These are phyloP conservation scores for Salticus scenicus DNA, from an alignment of 2,888 invertebrate genomes.

Conservation along the genomic window DNA sequence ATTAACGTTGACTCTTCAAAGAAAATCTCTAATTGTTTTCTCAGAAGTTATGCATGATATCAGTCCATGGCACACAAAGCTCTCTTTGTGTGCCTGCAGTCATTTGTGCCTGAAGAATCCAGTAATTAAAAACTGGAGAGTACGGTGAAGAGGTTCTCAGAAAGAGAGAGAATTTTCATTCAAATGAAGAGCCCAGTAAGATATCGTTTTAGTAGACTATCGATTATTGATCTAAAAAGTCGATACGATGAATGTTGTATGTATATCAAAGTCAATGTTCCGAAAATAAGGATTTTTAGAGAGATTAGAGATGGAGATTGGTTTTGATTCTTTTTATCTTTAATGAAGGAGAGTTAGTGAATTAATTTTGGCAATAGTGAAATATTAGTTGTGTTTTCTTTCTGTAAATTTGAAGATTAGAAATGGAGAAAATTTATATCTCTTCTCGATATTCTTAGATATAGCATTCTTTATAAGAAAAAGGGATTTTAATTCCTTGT, in stretches of 20 bases:
- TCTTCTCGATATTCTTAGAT: no score
- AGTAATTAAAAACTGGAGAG: neutral
- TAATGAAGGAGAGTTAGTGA: neutral
- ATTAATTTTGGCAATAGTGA: neutral
- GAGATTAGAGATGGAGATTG: neutral
- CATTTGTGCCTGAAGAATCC: neutral
- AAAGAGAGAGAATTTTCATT: neutral
- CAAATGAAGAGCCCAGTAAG: neutral
- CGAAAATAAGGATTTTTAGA: neutral
- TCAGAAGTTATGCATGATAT: neutral
- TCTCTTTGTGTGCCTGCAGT: neutral
- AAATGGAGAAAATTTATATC: no score
- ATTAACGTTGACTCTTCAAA: neutral
- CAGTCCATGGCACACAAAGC: neutral
- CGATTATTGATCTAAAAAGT: neutral
- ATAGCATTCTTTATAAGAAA: no score
- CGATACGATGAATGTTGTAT: no score
- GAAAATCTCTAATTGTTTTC: constrained; percentile 1
- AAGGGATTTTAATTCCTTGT: no score
- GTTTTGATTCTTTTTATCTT: neutral
- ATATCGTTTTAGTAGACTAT: neutral
- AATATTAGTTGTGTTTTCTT: no score
- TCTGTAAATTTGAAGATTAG: no score
- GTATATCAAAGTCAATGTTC: constrained; percentile 9
- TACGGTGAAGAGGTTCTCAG: neutral